A percentile compares a stretch with the other conserved stretches of the same genome.
phyloP scores from a whole-genome alignment of 2,797 vertebrate species.

The Sebastolobus altivelis region DNA sequence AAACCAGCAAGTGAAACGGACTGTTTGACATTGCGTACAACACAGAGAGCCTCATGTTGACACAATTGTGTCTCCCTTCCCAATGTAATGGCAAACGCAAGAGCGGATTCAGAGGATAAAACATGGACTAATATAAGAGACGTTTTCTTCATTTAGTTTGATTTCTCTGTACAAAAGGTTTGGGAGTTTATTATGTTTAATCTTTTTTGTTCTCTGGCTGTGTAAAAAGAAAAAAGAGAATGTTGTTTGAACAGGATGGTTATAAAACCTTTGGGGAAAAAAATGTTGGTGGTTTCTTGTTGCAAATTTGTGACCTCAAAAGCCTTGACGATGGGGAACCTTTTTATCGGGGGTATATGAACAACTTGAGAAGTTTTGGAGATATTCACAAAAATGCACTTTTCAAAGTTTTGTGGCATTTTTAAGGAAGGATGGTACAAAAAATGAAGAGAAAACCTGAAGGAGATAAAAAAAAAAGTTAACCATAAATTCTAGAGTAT shows the following conservation, averaged over 20 bases:
- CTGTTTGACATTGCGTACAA: conserved; percentile 83
- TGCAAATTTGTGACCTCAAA: conserved; percentile 88
- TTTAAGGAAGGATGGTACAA: conserved; percentile 86
- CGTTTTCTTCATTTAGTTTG: conserved; percentile 89
- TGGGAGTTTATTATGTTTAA: conserved; percentile 91
- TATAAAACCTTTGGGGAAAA: conserved; percentile 88
- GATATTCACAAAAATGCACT: conserved; percentile 87
- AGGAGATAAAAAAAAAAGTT: conserved; percentile 78
- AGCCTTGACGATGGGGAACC: conserved; percentile 81
- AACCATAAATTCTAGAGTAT: conserved; percentile 85
- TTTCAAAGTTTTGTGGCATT: conserved; percentile 90
- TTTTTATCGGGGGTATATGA: conserved; percentile 79
- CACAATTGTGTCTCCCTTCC: conserved; percentile 83
- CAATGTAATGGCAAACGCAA: conserved; percentile 84
- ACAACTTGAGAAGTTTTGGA: conserved; percentile 80
- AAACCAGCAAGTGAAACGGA: conserved; percentile 78
- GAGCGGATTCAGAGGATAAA: conserved; percentile 84
- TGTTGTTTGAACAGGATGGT: conserved; percentile 88
- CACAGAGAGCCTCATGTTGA: conserved; percentile 86
- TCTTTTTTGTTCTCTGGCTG: conserved; percentile 88
- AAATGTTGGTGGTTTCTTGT: conserved; percentile 86
- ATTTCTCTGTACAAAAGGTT: conserved; percentile 91
- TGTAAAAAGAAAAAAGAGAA: conserved; percentile 87
- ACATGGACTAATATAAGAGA: conserved; percentile 89
- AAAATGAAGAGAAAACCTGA: conserved; percentile 85